Conservation (phyloP, 2,113 vertebrate genomes). For the Pelobates fuscus region DNA sequence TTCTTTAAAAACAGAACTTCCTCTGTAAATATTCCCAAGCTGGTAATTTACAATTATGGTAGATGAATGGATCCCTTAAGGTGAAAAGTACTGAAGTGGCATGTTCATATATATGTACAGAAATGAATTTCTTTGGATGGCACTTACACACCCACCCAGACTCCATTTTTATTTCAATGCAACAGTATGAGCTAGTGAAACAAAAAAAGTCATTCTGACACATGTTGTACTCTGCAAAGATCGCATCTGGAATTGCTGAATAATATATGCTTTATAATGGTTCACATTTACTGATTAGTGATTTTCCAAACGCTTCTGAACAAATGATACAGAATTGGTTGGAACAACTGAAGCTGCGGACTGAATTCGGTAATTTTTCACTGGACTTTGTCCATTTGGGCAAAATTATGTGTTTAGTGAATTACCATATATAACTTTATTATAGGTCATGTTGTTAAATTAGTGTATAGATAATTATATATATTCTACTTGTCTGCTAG, state of each 20-base stretch:
- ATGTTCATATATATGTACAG: slow-evolving; percentile 18
- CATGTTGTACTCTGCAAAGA: neutral
- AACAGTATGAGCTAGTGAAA: slow-evolving; percentile 8
- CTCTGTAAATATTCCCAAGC: slow-evolving; percentile 29
- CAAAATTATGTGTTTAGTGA: too few relatives aligned
- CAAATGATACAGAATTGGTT: too few relatives aligned
- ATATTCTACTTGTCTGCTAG: neutral
- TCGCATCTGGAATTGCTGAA: neutral
- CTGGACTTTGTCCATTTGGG: too few relatives aligned
- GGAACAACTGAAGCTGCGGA: too few relatives aligned
- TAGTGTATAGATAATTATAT: neutral
- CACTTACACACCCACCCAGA: slow-evolving; percentile 23
- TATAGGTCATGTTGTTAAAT: neutral
- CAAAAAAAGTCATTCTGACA: slow-evolving; percentile 3
- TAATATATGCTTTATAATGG: neutral
- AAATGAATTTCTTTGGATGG: slow-evolving; percentile 21
- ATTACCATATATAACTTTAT: too few relatives aligned
- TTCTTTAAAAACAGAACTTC: slow-evolving; percentile 20
- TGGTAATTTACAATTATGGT: slow-evolving; percentile 39
- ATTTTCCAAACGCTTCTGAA: too few relatives aligned
- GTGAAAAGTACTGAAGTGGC: slow-evolving; percentile 35
- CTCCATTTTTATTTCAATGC: slow-evolving; percentile 23
- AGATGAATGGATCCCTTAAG: slow-evolving; percentile 31
- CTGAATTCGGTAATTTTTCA: too few relatives aligned
- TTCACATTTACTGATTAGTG: too few relatives aligned